A percentile compares a stretch with the other conserved stretches of the same genome.
phyloP scores from a whole-genome alignment of 2,888 invertebrate species.

The Scaptomyza reducta region DNA sequence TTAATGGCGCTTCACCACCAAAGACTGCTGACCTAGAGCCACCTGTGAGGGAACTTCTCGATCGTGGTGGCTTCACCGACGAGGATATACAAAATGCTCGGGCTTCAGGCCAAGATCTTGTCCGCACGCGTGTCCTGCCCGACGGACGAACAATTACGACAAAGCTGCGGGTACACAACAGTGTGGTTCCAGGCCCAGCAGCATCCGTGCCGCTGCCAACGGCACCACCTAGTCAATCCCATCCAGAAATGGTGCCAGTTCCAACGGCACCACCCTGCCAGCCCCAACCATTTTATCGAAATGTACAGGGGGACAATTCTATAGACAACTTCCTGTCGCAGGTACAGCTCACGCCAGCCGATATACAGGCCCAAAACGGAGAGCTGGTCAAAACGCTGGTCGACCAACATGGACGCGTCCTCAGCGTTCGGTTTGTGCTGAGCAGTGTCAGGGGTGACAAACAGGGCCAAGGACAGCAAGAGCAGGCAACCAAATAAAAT shows the following conservation, averaged over 20 bases:
- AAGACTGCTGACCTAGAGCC: slow-evolving; percentile 43
- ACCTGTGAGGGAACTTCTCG: slow-evolving; percentile 41
- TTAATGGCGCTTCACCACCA: slow-evolving; percentile 23
- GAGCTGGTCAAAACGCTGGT: slow-evolving; percentile 65
- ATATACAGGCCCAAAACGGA: slow-evolving; percentile 61
- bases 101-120: slow-evolving; percentile 41
- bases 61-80: slow-evolving; percentile 63
- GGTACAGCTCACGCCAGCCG: slow-evolving; percentile 57
- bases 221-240: neutral
- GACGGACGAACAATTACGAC: slow-evolving; percentile 63
- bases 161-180: slow-evolving; percentile 42
- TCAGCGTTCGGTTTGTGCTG: slow-evolving; percentile 69
- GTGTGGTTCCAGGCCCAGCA: neutral
- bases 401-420: slow-evolving; percentile 69
- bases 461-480: neutral
- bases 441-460: slow-evolving; percentile 52
- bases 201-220: slow-evolving; percentile 1
- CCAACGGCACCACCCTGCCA: slow-evolving; percentile 5
- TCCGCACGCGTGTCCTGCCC: slow-evolving; percentile 53
- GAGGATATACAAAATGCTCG: slow-evolving; percentile 50
- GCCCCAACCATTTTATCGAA: neutral
- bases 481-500: slow-evolving; percentile 29
- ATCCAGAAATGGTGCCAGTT: neutral
- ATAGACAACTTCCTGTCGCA: slow-evolving; percentile 65
- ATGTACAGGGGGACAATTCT: slow-evolving; percentile 1